These are phyloP conservation scores for Heteromurus nitidus DNA, from an alignment of 2,888 invertebrate genomes.

Conservation along the genomic window DNA sequence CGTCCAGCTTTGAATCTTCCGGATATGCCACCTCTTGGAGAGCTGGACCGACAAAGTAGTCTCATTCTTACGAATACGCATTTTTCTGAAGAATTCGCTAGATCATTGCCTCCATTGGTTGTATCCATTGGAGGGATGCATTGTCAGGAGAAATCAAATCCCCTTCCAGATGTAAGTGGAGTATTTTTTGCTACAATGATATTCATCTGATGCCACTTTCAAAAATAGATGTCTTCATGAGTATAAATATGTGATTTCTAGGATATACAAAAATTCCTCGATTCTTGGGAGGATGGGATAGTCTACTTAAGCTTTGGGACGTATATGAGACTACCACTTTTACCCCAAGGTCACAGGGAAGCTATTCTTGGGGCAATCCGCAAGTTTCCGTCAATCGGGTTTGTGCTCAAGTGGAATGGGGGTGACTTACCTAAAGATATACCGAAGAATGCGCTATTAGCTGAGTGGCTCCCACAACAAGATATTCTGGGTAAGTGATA, in stretches of 20 bases:
- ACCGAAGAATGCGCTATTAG: constrained; percentile 45
- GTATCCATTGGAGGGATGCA: constrained; percentile 69
- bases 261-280: constrained; percentile 67
- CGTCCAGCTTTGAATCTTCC: constrained; percentile 45
- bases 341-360: constrained; percentile 29
- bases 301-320: constrained; percentile 72
- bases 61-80: constrained; percentile 68
- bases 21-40: constrained; percentile 61
- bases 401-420: constrained; percentile 64
- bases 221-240: neutral
- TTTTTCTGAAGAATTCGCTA: constrained; percentile 69
- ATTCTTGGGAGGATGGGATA: constrained; percentile 63
- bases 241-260: constrained; percentile 25
- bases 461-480: constrained; percentile 61
- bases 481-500: constrained; percentile 49
- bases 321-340: constrained; percentile 61
- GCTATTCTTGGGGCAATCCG: constrained; percentile 61
- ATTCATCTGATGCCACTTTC: neutral
- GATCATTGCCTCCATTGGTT: constrained; percentile 68
- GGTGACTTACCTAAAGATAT: constrained; percentile 37
- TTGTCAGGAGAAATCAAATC: constrained; percentile 51
- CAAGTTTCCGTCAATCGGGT: constrained; percentile 45
- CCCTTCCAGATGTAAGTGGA: constrained; percentile 58
- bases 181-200: neutral
- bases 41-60: constrained; percentile 61